Percentiles rank a stretch among this genome's conserved stretches.
Evolutionary conservation across 1,140 invertebrate species (phyloP).

Genomic region (Cepaea nemoralis): DNA sequence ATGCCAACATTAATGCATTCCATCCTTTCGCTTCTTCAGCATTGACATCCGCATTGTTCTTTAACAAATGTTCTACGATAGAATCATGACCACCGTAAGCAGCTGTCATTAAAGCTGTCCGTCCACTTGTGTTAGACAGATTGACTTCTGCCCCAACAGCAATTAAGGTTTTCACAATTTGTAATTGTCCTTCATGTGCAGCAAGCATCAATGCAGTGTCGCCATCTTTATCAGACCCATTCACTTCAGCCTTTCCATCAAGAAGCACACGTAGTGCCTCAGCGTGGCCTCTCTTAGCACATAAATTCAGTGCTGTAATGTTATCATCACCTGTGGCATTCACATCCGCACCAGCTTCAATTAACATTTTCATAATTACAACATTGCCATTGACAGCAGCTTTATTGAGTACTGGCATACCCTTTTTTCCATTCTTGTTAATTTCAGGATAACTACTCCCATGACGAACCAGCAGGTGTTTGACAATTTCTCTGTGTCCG

Average conservation of each 20-base stretch:
- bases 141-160: slow-evolving; percentile 24
- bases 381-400: slow-evolving; percentile 30
- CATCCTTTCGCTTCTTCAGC: slow-evolving; percentile 40
- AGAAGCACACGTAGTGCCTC: slow-evolving; percentile 35
- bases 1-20: slow-evolving; percentile 46
- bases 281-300: slow-evolving; percentile 15
- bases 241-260: slow-evolving; percentile 33
- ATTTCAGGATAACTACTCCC: background rate
- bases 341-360: slow-evolving; percentile 28
- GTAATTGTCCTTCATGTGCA: slow-evolving; percentile 38
- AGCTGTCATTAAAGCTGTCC: slow-evolving; percentile 42
- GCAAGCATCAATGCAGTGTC: slow-evolving; percentile 47
- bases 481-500: slow-evolving; percentile 11
- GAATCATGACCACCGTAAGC: slow-evolving; percentile 36
- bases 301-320: background rate
- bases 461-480: background rate
- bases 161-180: slow-evolving; percentile 35
- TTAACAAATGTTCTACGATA: slow-evolving; percentile 30
- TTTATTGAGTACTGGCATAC: slow-evolving; percentile 30
- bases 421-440: slow-evolving; percentile 25
- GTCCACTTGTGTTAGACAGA: slow-evolving; percentile 37
- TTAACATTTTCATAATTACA: slow-evolving; percentile 24
- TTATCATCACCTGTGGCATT: background rate
- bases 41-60: slow-evolving; percentile 16
- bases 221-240: slow-evolving; percentile 41